A percentile compares a stretch with the other conserved stretches of the same genome.
Conservation (phyloP, 2,797 vertebrate genomes). For the Poecilia gillii region DNA sequence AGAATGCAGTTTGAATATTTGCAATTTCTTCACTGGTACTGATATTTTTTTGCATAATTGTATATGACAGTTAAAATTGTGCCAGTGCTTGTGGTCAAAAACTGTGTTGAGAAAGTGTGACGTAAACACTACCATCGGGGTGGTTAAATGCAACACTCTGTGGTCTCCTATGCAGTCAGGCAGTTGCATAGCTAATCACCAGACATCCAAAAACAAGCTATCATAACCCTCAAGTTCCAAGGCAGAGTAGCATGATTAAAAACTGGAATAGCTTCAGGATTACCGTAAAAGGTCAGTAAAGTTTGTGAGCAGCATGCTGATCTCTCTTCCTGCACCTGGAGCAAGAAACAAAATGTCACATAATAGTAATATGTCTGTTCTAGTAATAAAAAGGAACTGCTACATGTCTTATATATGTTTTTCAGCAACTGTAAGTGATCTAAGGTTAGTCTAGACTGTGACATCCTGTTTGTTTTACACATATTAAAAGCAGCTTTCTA, state of each 20-base stretch:
- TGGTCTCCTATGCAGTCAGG: background rate
- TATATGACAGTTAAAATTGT: background rate
- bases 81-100: background rate
- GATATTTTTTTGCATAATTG: background rate
- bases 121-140: background rate
- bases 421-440: background rate
- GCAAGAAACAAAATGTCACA: background rate
- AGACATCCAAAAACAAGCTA: background rate
- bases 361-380: background rate
- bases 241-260: background rate
- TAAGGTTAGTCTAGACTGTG: background rate
- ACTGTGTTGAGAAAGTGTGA: background rate
- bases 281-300: conserved; percentile 74
- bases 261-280: background rate
- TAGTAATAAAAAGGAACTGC: background rate
- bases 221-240: background rate
- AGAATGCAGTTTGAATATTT: background rate
- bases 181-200: background rate
- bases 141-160: background rate
- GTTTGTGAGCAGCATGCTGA: conserved; percentile 64
- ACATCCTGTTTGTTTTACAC: background rate
- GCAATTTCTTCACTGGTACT: background rate
- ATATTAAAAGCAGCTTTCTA: background rate
- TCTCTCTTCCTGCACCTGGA: conserved; percentile 60
- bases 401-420: background rate